Evolutionary conservation across 2,888 invertebrate genomes (phyloP), one percentile per base, ranked within the genome.

Genomic region (Lithophane semibrunnea): DNA sequence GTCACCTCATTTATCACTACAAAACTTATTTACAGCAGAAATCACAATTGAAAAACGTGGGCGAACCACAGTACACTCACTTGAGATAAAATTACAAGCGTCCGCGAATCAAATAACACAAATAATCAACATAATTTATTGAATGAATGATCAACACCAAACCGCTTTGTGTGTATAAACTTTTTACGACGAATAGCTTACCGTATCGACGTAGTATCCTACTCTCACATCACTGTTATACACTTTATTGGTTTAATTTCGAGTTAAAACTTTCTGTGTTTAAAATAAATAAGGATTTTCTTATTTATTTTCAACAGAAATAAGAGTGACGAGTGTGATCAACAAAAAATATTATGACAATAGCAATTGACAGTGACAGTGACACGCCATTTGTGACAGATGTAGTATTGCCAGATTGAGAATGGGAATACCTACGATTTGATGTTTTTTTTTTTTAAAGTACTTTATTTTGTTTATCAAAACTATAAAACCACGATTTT

Each of bases 261-360:
- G 47, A 21, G 60, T 76, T 58, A 52, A 69, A 78, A 77, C 56
- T 84, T 75, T 75, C 10, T 75, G 44, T 42, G 63, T 8, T 63
- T 75, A 44, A 66, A 72, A 63, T 79, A 47, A 81, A 67, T 54
- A 73, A 49, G 66, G 61, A 63, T 75, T 69, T 68, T 66, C 47
- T 73, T 77, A 75, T 13, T 77, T 70, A 77, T 68, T 83, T 74
- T 3, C 10, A 77, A 77, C 52, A 65, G 73, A 80, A 87, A 72
- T 71, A 37, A 24, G 56, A 74, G 42, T 74, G 73, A 61, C 77
- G 76, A 80, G 73, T 37, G 65, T 47, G 61, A 80, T 75, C 87
- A 88, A 87, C 87, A 88, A 88, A 88, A 87, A 87, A 83, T 85
- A 77, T 83, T 79, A 81, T 86, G 86, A 87, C 88, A 86, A 58